Evolutionary conservation across 2,888 invertebrate species (phyloP).

Genomic region (Eupeodes latifasciatus): DNA sequence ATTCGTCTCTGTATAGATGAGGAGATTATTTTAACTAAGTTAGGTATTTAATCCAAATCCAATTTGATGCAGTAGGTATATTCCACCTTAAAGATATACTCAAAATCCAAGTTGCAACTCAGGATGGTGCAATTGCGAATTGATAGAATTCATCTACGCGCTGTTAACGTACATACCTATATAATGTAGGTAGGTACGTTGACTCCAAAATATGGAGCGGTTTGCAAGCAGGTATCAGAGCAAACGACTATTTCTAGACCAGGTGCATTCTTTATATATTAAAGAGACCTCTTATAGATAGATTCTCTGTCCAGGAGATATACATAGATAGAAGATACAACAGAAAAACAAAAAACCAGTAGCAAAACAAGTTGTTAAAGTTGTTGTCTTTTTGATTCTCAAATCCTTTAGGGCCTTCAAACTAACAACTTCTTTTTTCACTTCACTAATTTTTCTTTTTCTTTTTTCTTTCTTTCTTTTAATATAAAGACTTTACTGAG

Average conservation of each 20-base stretch:
- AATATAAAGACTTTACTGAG: not conserved
- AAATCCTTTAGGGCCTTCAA: constrained; percentile 11
- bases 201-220: constrained; percentile 60
- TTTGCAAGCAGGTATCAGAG: constrained; percentile 45
- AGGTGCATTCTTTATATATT: constrained; percentile 50
- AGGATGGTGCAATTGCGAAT: not conserved
- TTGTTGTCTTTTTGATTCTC: constrained; percentile 32
- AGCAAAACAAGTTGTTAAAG: constrained; percentile 62
- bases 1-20: not conserved
- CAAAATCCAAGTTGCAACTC: constrained; percentile 1
- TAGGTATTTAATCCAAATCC: constrained; percentile 31
- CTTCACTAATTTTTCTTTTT: not conserved
- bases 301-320: constrained; percentile 23
- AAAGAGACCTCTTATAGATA: not conserved
- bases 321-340: no score
- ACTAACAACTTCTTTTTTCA: constrained; percentile 15
- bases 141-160: constrained; percentile 45
- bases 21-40: not conserved
- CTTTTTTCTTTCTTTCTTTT: not conserved
- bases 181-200: constrained; percentile 36
- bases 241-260: constrained; percentile 47
- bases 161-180: constrained; percentile 33
- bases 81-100: constrained; percentile 20
- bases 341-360: constrained; percentile 56
- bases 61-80: constrained; percentile 5